These are phyloP conservation scores for Oceanodroma tethys DNA, from an alignment of 2,113 vertebrate species.

Conservation along the genomic window DNA sequence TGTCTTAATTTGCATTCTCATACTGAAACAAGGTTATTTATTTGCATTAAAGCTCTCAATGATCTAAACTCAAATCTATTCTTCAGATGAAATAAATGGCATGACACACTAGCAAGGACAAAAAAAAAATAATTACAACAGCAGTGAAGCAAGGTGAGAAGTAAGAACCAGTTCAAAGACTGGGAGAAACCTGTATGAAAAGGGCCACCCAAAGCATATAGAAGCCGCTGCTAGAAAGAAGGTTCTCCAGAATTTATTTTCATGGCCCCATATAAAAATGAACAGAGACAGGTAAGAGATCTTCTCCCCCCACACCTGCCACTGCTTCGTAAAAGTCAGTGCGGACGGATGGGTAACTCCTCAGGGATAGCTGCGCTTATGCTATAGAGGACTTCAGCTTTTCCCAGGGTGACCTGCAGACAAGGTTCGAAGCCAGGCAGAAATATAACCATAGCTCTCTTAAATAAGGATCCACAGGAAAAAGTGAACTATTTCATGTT, in stretches of 20 bases:
- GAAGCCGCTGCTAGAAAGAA: background rate
- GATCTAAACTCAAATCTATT: background rate
- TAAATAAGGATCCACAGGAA: background rate
- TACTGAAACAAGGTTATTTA: background rate
- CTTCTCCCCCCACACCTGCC: background rate
- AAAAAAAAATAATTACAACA: background rate
- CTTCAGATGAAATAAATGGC: background rate
- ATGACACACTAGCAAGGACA: background rate
- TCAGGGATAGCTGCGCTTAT: background rate
- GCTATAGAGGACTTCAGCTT: background rate
- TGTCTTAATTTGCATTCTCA: background rate
- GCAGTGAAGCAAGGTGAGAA: background rate
- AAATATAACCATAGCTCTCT: background rate
- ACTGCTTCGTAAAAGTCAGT: background rate
- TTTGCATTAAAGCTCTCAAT: background rate
- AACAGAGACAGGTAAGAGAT: background rate
- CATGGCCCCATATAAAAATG: background rate
- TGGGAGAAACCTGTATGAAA: background rate
- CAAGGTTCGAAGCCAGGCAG: background rate
- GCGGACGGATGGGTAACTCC: background rate
- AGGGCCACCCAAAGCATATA: background rate
- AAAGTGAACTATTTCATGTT: background rate
- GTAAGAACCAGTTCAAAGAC: background rate
- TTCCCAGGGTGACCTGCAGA: background rate
- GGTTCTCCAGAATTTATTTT: background rate